Conservation (phyloP, 2,113 vertebrate genomes). For the Pelecanus crispus region DNA sequence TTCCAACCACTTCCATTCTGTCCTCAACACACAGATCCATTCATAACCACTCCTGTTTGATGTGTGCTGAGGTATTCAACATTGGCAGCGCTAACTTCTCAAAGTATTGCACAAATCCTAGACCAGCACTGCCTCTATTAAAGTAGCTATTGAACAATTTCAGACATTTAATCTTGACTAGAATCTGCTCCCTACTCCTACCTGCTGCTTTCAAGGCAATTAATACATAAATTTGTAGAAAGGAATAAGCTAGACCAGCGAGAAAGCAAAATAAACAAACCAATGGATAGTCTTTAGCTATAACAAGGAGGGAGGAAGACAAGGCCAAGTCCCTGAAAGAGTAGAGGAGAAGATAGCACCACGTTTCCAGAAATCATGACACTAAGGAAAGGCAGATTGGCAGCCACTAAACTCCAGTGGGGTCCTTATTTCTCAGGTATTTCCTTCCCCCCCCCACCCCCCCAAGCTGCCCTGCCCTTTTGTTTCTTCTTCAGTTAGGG, state of each 20-base stretch:
- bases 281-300: not conserved
- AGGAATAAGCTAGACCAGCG: not conserved
- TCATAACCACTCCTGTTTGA: not conserved
- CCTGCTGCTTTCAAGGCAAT: not conserved
- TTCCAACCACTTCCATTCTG: not conserved
- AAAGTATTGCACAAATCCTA: not conserved
- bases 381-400: not conserved
- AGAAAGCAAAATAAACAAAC: not conserved
- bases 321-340: not conserved
- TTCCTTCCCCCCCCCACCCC: rapidly evolving
- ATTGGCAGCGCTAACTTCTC: not conserved
- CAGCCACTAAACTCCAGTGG: not conserved
- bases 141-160: not conserved
- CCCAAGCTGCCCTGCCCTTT: rapidly evolving
- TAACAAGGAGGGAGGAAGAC: not conserved
- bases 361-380: not conserved
- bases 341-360: not conserved
- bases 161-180: not conserved
- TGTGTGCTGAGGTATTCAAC: not conserved
- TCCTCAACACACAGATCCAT: not conserved
- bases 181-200: not conserved
- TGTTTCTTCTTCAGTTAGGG: not conserved
- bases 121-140: not conserved
- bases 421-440: not conserved
- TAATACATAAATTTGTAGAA: not conserved